Base-by-base conservation (phyloP, 2,797 vertebrate genomes). In the Cryptoblepharus egeriae region DNA sequence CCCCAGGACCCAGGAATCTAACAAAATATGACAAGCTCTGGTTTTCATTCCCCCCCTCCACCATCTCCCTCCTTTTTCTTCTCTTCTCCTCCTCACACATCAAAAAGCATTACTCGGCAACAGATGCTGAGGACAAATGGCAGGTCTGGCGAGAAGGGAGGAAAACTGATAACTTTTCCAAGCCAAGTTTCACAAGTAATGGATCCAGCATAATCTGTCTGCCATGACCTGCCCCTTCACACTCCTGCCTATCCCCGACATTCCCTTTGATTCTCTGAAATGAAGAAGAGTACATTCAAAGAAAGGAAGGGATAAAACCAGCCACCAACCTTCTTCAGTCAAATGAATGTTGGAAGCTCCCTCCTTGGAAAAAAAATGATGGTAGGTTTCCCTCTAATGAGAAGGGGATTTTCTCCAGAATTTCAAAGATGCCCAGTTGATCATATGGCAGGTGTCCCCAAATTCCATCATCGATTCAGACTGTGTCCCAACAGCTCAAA, bases 11-110 rank as follows among this genome's bases (percentile, higher is more conserved):
- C 58, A 52, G 85, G 65, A 91, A 91, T 87, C 24, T 93, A 93
- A 94, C 92, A 91, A 91, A 93, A 89, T 91, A 92, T 90, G 93
- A 94, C 92, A 94, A 90, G 91, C 90, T 90, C 85, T 85, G 72
- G 83, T 89, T 75, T 91, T 77, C 30, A 35, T 88, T 69, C 86
- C 82, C 82, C 84, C 2, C 32, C 58, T 9, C 35, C 24, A n/a
- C 39, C 1, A 18, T 20, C 30, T 45, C 39, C 18, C 30, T 15
- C 20, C 26, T 24, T 24, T 20, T 24, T 26, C n/a, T n/a, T n/a
- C n/a, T n/a, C 26, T 63, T 22, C 32, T 37, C 68, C 32, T 85
- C 1, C 87, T 75, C 89, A 81, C 88, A 92, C 92, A 93, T 94
- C 92, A 94, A 93, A 93, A 90, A 89, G 58, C 86, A 91, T 93